These are phyloP conservation scores for Tokudaia tokunoshimensis DNA, from an alignment of 2,797 vertebrate genomes.

Conservation along the genomic window DNA sequence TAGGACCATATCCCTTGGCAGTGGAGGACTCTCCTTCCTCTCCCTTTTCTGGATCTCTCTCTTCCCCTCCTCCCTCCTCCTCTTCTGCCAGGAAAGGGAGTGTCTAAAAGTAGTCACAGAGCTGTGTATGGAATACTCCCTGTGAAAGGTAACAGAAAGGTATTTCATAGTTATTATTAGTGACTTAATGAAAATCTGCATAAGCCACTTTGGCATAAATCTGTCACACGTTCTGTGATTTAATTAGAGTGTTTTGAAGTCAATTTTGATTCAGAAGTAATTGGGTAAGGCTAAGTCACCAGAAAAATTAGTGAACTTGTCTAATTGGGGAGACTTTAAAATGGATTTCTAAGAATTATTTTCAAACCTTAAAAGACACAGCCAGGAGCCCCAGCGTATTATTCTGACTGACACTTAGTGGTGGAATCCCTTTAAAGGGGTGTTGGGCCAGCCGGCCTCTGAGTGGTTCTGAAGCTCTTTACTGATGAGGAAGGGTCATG, in stretches of 20 bases:
- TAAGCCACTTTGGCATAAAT: neutral
- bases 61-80: neutral
- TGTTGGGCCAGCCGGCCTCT: neutral
- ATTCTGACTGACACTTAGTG: neutral
- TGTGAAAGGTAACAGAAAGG: neutral
- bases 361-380: neutral
- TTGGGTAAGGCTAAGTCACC: conserved; percentile 29
- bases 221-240: conserved; percentile 66
- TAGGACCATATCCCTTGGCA: too few relatives aligned
- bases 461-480: neutral
- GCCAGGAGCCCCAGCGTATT: neutral
- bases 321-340: conserved; percentile 51
- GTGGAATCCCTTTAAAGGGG: neutral
- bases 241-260: conserved; percentile 65
- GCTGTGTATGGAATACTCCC: neutral
- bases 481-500: neutral
- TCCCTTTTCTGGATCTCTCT: too few relatives aligned
- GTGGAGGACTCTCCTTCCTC: neutral
- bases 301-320: conserved; percentile 61
- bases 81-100: conserved; percentile 47
- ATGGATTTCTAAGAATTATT: neutral
- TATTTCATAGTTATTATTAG: conserved; percentile 59
- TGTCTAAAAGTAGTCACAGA: conserved; percentile 22
- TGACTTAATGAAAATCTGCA: conserved; percentile 35
- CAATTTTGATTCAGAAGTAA: conserved; percentile 70